A percentile compares a stretch with the other conserved stretches of the same genome.
These are phyloP conservation scores for Hyphantria cunea DNA, from an alignment of 1,140 invertebrate species.

Conservation along the genomic window DNA sequence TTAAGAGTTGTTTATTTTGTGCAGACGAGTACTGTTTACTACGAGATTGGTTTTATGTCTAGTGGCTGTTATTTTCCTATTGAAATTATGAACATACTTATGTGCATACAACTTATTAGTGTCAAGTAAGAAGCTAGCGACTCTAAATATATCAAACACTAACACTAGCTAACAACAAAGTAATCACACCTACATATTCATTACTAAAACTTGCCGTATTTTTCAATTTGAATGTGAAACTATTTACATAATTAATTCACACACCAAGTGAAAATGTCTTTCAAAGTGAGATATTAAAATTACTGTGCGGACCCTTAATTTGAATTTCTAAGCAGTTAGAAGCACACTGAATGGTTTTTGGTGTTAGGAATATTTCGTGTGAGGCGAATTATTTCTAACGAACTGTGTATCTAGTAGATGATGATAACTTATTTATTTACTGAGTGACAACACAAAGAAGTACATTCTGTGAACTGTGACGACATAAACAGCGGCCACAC, in stretches of 20 bases:
- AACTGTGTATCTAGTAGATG: neutral
- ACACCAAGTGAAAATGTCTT: neutral
- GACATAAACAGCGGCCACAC: too few species aligned
- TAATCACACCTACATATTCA: neutral
- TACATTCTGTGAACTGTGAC: too few species aligned
- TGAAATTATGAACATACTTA: too few species aligned
- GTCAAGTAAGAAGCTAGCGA: too few species aligned
- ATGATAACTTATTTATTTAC: neutral
- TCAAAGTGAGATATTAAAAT: constrained; percentile 23
- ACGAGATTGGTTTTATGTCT: too few species aligned
- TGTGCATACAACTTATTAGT: too few species aligned
- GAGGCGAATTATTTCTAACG: neutral
- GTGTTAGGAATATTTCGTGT: neutral
- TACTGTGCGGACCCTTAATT: constrained; percentile 16
- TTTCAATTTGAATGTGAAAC: neutral
- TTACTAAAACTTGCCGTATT: neutral
- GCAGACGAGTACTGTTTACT: too few species aligned
- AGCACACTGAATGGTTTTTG: constrained; percentile 5
- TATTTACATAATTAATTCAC: constrained; percentile 1
- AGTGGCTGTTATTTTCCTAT: too few species aligned
- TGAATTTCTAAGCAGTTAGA: constrained; percentile 20
- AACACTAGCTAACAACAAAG: too few species aligned
- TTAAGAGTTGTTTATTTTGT: too few species aligned
- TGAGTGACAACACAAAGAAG: too few species aligned
- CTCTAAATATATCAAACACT: too few species aligned